Evolutionary conservation across 2,888 invertebrate species (phyloP), one percentile per base, ranked within the genome.

Genomic region (Cephus pygmeus): DNA sequence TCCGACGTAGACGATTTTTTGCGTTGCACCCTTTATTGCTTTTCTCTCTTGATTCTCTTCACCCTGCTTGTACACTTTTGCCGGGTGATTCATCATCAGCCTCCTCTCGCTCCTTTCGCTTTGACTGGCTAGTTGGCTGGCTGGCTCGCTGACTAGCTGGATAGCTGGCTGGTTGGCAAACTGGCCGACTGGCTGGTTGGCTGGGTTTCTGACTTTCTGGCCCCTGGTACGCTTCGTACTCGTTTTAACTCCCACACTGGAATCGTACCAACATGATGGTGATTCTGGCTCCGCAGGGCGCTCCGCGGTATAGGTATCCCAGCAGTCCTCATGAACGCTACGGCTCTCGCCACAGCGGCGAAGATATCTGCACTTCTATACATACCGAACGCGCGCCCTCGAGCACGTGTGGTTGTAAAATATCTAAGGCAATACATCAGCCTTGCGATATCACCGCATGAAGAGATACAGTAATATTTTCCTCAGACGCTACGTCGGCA

Each of bases 61-160:
- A 82, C 80, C 83, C 80, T 81, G 77, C 79, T 77, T 76, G 76
- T 81, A 85, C 77, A 76, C 81, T 85, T 84, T 82, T 85, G 83
- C 80, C 83, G 83, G 85, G 86, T 86, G 86, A 89, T 90, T 88
- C 88, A 89, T 90, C 90, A 90, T 89, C 88, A 84, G 86, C 85
- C 85, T 87, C 84, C 78, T 82, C 84, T 83, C 86, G 86, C 81
- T 77, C 81, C 83, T 83, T 83, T 85, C 83, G 36, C 73, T 83
- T 82, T 78, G 80, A 77, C 77, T 79, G 81, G 79, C 81, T 79
- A 79, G 80, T 73, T 79, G 76, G 73, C 75, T 36, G 78, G 79
- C 76, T 75, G 73, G 78, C 76, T 74, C 75, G 31, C 78, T 76
- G 11, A 40, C 76, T 78, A 73, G 73, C 76, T 80, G 78, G 79